Conservation (phyloP, 2,797 vertebrate genomes). For the Melanotaenia nigrans region DNA sequence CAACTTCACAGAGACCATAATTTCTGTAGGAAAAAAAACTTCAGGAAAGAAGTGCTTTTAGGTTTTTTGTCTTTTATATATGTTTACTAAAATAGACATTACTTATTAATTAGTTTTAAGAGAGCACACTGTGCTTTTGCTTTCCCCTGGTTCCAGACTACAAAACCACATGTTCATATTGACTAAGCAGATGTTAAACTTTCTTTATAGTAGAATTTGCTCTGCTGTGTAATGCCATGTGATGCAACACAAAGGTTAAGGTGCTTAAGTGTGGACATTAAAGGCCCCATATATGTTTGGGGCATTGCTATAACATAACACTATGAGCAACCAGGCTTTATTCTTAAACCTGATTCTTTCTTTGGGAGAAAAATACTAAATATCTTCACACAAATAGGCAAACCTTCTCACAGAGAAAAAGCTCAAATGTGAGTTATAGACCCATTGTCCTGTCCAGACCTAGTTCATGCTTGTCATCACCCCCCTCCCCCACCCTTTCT, state of each 20-base stretch:
- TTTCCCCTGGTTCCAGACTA: not conserved
- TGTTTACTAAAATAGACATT: not conserved
- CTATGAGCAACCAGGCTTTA: conserved; percentile 40
- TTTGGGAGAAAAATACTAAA: conserved; percentile 17
- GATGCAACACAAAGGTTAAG: conserved; percentile 7
- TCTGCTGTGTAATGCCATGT: conserved; percentile 19
- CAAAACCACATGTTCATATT: too few species aligned
- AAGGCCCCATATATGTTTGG: conserved; percentile 29
- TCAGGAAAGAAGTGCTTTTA: not conserved
- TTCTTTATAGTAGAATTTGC: conserved; percentile 4
- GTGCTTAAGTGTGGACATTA: conserved; percentile 36
- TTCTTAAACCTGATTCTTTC: conserved; percentile 31
- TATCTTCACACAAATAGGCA: conserved; percentile 41
- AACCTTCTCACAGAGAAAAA: conserved; percentile 32
- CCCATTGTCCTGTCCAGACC: conserved; percentile 64
- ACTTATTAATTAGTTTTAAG: not conserved
- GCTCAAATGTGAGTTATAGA: conserved; percentile 60
- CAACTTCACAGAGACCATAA: not conserved
- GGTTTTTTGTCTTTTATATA: not conserved
- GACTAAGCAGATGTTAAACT: not conserved
- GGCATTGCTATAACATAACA: conserved; percentile 50
- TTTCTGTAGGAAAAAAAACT: not conserved
- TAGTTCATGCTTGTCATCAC: conserved; percentile 56
- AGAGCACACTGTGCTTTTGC: not conserved
- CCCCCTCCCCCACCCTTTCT: not conserved